Evolutionary conservation across 1,140 invertebrate genomes (phyloP).

Genomic region (Danaus melanippus): DNA sequence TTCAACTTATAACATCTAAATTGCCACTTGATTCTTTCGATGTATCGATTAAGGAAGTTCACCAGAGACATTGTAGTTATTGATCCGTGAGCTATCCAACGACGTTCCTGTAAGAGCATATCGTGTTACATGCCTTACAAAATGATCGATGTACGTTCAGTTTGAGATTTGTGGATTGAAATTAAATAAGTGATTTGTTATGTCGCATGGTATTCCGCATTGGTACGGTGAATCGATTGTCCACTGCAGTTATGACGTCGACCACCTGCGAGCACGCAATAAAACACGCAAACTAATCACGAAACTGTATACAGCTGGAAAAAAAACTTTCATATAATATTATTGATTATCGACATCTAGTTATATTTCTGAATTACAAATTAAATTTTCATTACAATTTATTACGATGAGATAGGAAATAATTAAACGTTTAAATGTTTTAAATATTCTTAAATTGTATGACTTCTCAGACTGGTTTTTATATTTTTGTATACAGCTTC

Average conservation of each 20-base stretch:
- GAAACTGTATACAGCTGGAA: not conserved
- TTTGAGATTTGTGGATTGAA: constrained; percentile 21
- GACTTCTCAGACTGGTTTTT: too few species aligned
- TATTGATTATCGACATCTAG: too few species aligned
- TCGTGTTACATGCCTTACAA: not conserved
- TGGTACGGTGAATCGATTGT: constrained; percentile 59
- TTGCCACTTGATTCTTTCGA: constrained; percentile 33
- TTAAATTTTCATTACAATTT: too few species aligned
- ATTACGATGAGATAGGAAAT: too few species aligned
- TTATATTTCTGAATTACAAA: too few species aligned
- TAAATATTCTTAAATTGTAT: too few species aligned
- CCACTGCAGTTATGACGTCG: constrained; percentile 55
- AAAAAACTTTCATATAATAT: not conserved
- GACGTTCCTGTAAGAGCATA: too few species aligned
- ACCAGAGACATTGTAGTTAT: not conserved
- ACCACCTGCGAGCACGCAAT: constrained; percentile 52
- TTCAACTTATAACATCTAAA: not conserved
- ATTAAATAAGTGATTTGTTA: constrained; percentile 35
- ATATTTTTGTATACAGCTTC: too few species aligned
- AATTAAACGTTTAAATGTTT: too few species aligned
- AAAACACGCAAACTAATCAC: constrained; percentile 28
- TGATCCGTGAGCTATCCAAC: too few species aligned
- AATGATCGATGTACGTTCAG: constrained; percentile 19
- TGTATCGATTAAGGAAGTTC: constrained; percentile 11
- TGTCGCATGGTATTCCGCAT: constrained; percentile 56